These are phyloP conservation scores for Corvus cornix DNA, from an alignment of 2,113 vertebrate genomes.

Conservation along the genomic window DNA sequence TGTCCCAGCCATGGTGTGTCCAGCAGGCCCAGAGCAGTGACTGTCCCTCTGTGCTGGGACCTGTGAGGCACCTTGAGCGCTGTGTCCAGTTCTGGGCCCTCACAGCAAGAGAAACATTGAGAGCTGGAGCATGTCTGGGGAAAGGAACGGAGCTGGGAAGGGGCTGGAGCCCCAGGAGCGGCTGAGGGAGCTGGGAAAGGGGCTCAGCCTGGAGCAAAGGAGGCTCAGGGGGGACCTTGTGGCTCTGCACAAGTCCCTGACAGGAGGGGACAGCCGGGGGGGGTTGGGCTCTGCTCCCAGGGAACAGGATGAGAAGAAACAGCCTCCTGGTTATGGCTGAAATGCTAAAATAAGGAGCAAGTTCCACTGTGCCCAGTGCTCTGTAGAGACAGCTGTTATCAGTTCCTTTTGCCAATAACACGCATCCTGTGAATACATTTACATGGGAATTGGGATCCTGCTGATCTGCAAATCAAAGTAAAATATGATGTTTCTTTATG, in stretches of 20 bases:
- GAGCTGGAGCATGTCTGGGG: accelerated
- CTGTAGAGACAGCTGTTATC: background rate
- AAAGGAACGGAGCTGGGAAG: background rate
- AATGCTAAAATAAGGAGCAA: background rate
- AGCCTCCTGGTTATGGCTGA: background rate
- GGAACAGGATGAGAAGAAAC: background rate
- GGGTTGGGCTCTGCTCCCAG: accelerated
- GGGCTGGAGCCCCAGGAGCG: accelerated
- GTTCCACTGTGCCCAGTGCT: background rate
- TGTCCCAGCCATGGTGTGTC: background rate
- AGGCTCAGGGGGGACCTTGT: background rate
- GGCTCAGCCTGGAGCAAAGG: background rate
- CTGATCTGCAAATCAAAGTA: background rate
- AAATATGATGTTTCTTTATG: background rate
- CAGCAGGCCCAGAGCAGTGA: background rate
- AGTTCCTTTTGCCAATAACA: background rate
- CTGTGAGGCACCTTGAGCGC: background rate
- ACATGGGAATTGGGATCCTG: background rate
- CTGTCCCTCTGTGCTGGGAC: background rate
- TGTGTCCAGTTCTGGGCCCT: background rate
- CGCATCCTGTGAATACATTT: background rate
- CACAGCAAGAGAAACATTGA: accelerated
- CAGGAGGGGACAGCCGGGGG: accelerated
- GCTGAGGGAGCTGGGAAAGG: background rate
- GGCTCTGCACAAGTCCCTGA: background rate